Base-by-base conservation (phyloP, 2,888 invertebrate species). In the Keiferia lycopersicella region DNA sequence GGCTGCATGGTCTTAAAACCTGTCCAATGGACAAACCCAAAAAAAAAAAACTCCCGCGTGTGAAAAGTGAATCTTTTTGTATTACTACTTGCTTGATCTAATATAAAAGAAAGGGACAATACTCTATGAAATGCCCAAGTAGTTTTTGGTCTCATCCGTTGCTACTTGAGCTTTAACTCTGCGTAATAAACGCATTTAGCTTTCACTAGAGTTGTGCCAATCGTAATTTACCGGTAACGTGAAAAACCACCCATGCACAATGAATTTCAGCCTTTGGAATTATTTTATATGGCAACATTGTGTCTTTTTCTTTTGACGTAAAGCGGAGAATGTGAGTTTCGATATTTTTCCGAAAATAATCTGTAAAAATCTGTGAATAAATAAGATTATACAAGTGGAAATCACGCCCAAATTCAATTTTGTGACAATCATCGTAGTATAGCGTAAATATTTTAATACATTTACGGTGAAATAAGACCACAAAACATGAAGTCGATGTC, bases 241-340 rank as follows among this genome's bases (percentile, higher is more conserved):
- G 12, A 7, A 61, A 64, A 64, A n/a, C 26, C 18, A 56, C 56
- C 56, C 56, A 38, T 18, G 14, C 41, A 57, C 22, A 53, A 48
- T 41, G 50, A 48, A 41, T 61, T 65, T 75, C 78, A 77, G 78
- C 70, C 30, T 26, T 60, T 34, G 0, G 61, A 57, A n/a, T 67
- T 74, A 75, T 79, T 75, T 68, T 22, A 16, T 51, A 66, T 77
- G 71, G 84, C 83, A 84, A 84, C 73, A 77, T 75, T 62, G 76
- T 71, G 78, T 88, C 87, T 89, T 90, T 91, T 87, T 88, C 83
- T 83, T 88, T 88, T 87, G 85, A 91, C 89, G 77, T 83, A 80
- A 82, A 80, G 82, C 56, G 83, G 79, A 81, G 87, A 88, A 88
- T 91, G 91, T 91, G 89, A 91, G 91, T 91, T 85, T 87, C 79